phyloP scores from a whole-genome alignment of 2,113 vertebrate genomes.

The Psephotus haematonotus region DNA sequence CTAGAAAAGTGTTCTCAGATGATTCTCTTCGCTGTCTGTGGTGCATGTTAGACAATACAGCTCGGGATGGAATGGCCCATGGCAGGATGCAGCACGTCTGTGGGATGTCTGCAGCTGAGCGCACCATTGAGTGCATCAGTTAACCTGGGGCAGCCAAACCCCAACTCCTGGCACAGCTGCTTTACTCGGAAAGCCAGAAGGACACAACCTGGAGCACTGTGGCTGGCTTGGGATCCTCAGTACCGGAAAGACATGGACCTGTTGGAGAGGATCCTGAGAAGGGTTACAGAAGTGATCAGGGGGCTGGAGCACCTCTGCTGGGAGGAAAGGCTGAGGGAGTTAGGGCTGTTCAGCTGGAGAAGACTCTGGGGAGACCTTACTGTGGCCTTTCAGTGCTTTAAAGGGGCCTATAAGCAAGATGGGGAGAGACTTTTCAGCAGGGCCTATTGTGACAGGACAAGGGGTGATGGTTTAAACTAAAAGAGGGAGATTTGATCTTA shows the following conservation, averaged over 20 bases:
- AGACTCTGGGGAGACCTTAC: background rate
- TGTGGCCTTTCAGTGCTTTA: background rate
- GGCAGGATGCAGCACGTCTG: background rate
- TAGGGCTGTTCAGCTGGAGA: background rate
- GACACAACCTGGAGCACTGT: background rate
- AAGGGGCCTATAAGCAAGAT: background rate
- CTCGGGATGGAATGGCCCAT: background rate
- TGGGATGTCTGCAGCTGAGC: background rate
- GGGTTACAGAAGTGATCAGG: background rate
- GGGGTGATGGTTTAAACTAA: background rate
- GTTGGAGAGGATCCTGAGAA: background rate
- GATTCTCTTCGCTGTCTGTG: background rate
- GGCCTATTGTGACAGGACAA: background rate
- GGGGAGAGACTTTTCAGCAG: background rate
- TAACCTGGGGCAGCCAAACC: background rate
- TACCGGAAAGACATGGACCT: background rate
- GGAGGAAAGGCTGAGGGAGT: background rate
- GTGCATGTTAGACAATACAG: background rate
- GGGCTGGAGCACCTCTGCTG: background rate
- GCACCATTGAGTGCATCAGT: background rate
- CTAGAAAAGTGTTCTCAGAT: background rate
- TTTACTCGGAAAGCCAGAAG: background rate
- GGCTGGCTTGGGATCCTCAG: background rate
- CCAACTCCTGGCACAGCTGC: rapidly evolving
- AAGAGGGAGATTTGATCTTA: background rate